Evolutionary conservation across 2,888 invertebrate species (phyloP).

Genomic region (Eupeodes luniger): DNA sequence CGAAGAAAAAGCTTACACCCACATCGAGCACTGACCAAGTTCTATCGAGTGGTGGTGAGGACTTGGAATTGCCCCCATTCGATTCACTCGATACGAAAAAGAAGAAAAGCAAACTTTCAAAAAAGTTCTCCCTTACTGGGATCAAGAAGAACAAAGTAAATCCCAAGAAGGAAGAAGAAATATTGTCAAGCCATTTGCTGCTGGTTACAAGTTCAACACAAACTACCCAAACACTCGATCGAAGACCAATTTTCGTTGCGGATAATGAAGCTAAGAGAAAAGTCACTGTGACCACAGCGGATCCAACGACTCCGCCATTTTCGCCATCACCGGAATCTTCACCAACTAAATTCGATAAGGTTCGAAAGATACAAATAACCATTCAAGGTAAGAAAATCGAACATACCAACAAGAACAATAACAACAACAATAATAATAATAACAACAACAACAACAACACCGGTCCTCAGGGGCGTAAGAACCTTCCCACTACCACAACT

Average conservation of each 20-base stretch:
- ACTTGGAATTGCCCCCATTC: conserved; percentile 50
- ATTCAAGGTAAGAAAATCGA: conserved; percentile 82
- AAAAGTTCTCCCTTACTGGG: conserved; percentile 80
- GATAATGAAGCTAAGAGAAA: conserved; percentile 58
- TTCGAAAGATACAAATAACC: conserved; percentile 82
- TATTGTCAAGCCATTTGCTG: conserved; percentile 4
- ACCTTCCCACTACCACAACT: conserved; percentile 79
- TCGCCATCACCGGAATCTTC: conserved; percentile 70
- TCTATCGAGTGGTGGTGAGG: conserved; percentile 78
- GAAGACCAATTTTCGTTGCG: conserved; percentile 52
- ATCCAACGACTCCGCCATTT: conserved; percentile 58
- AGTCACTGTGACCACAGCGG: conserved; percentile 57
- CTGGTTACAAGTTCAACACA: conserved; percentile 75
- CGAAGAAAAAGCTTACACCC: conserved; percentile 77
- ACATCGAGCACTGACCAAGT: conserved; percentile 69
- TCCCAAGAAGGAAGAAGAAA: conserved; percentile 72
- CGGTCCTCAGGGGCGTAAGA: conserved; percentile 71
- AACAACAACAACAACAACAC: conserved; percentile 38
- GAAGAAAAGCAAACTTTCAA: conserved; percentile 81
- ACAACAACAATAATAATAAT: conserved; percentile 17
- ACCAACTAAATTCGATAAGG: conserved; percentile 76
- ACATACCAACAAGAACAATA: conserved; percentile 71
- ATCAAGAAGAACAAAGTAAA: conserved; percentile 80
- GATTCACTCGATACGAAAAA: conserved; percentile 69
- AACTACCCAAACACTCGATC: conserved; percentile 75